Conservation (phyloP, 2,113 vertebrate species). For the Cisticola juncidis region DNA sequence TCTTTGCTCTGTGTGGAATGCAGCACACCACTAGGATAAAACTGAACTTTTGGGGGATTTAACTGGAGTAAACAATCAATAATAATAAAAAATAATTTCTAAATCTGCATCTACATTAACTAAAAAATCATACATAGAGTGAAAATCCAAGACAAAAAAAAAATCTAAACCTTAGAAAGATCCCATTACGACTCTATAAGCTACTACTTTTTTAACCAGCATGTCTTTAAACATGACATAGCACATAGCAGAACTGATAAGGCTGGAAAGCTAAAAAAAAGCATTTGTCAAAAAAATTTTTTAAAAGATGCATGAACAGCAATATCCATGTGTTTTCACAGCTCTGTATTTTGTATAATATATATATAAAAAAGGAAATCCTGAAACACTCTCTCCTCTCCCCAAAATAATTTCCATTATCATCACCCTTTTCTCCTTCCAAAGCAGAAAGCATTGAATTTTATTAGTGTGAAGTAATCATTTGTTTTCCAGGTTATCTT, state of each 20-base stretch:
- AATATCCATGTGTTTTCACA: not conserved
- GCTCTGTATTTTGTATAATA: not conserved
- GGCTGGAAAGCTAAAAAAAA: not conserved
- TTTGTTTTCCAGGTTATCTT: not conserved
- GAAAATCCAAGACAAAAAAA: not conserved
- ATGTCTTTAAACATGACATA: not conserved
- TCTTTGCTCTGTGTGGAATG: not conserved
- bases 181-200: not conserved
- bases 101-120: not conserved
- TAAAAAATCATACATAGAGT: not conserved
- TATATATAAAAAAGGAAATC: not conserved
- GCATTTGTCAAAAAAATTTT: not conserved
- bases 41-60: not conserved
- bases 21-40: not conserved
- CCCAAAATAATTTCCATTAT: not conserved
- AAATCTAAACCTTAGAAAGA: not conserved
- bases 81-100: not conserved
- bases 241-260: not conserved
- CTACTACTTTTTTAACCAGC: not conserved
- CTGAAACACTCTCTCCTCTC: not conserved
- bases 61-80: not conserved
- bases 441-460: not conserved
- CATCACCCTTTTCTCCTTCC: not conserved
- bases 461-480: not conserved
- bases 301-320: not conserved